Evolutionary conservation across 2,888 invertebrate species (phyloP).

Genomic region (Chironomus tentans): DNA sequence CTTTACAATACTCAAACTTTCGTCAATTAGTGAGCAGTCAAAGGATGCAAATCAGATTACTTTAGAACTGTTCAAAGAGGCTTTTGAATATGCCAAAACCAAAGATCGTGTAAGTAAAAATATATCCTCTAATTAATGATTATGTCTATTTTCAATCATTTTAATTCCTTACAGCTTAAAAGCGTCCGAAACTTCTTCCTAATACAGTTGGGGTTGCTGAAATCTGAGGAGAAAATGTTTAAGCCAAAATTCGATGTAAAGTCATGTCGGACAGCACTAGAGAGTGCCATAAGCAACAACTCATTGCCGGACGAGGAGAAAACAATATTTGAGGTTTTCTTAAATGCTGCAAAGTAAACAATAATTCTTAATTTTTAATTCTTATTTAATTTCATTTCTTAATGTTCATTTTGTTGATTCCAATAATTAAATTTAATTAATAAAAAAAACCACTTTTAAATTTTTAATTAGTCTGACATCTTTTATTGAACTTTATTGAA

Average conservation of each 20-base stretch:
- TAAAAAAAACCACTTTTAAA: neutral
- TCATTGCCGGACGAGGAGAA: constrained; percentile 37
- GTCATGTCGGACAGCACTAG: constrained; percentile 38
- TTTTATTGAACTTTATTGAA: no score
- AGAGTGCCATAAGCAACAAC: constrained; percentile 34
- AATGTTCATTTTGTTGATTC: neutral
- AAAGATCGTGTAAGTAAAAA: constrained; percentile 34
- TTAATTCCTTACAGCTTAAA: constrained; percentile 30
- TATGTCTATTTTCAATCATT: no score
- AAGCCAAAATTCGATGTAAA: constrained; percentile 36
- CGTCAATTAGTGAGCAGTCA: constrained; percentile 36
- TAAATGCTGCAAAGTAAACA: constrained; percentile 29
- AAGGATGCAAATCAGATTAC: constrained; percentile 37
- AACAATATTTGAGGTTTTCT: constrained; percentile 37
- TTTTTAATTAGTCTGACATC: neutral
- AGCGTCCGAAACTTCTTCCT: constrained; percentile 39
- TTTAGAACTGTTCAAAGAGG: constrained; percentile 35
- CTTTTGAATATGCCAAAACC: constrained; percentile 38
- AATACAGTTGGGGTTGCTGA: constrained; percentile 38
- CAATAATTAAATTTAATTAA: neutral
- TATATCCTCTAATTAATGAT: neutral
- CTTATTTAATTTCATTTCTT: neutral
- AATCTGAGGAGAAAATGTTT: constrained; percentile 37
- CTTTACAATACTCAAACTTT: constrained; percentile 41
- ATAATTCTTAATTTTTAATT: neutral